Evolutionary conservation across 2,888 invertebrate genomes (phyloP).

Genomic region (Tyria jacobaeae): DNA sequence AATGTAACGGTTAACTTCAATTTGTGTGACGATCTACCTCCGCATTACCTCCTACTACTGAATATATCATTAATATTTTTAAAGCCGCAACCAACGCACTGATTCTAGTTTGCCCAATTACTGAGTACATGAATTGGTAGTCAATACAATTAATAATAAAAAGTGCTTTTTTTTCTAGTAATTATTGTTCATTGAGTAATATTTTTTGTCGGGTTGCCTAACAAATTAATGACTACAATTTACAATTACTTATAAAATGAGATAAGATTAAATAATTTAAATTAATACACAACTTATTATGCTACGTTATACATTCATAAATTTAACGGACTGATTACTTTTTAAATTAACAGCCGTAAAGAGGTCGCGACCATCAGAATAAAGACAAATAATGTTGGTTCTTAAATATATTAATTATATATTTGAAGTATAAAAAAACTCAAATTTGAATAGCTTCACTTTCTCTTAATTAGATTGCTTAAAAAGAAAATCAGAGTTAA

Average conservation of each 20-base stretch:
- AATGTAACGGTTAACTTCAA: no score
- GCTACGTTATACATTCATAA: not conserved
- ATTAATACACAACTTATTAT: not conserved
- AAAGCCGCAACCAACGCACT: no score
- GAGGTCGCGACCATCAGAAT: not conserved
- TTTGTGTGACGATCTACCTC: no score
- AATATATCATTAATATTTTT: no score
- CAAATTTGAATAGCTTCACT: not conserved
- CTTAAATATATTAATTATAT: not conserved
- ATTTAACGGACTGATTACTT: slow-evolving; percentile 3
- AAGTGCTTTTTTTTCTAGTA: not conserved
- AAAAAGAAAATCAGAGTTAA: not conserved
- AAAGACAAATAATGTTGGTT: not conserved
- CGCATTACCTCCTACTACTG: no score
- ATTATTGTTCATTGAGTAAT: not conserved
- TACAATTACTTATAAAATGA: not conserved
- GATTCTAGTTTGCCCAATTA: no score
- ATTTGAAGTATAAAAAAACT: not conserved
- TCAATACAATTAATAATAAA: not conserved
- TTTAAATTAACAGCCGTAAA: not conserved
- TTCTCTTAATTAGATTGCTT: not conserved
- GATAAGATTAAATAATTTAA: slow-evolving; percentile 3
- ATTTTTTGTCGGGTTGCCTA: not conserved
- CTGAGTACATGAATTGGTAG: no score
- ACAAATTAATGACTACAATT: not conserved